Conservation (phyloP, 2,797 vertebrate species). For the Channallabes apus region DNA sequence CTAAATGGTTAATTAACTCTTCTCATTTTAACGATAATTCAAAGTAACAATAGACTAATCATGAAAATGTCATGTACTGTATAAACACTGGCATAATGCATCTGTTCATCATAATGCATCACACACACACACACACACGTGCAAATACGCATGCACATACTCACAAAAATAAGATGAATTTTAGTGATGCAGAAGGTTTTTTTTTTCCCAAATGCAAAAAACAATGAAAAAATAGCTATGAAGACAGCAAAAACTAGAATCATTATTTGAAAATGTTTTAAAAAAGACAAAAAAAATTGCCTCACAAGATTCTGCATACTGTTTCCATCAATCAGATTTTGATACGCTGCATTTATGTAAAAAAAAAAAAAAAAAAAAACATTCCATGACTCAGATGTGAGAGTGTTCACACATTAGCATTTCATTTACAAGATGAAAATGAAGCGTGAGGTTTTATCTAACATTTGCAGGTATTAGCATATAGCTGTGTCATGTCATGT, state of each 20-base stretch:
- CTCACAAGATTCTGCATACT: neutral
- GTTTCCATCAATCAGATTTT: neutral
- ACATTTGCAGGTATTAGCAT: neutral
- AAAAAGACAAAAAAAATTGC: neutral
- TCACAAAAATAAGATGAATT: neutral
- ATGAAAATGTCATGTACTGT: neutral
- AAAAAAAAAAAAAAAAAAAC: neutral
- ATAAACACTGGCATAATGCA: neutral
- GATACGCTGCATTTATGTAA: neutral
- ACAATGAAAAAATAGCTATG: neutral
- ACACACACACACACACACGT: neutral
- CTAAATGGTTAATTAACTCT: neutral
- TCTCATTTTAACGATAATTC: neutral
- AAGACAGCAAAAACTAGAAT: neutral
- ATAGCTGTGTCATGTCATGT: neutral
- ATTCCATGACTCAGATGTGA: neutral
- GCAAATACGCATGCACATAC: too few species aligned
- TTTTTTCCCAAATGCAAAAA: neutral
- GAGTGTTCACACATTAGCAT: neutral
- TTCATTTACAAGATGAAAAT: neutral
- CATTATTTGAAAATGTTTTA: neutral
- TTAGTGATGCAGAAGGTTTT: neutral
- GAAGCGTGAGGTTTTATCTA: neutral
- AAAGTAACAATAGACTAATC: neutral
- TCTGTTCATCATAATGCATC: too few species aligned